These are phyloP conservation scores for Apocrypta bakeri DNA, from an alignment of 1,140 invertebrate genomes.

Conservation along the genomic window DNA sequence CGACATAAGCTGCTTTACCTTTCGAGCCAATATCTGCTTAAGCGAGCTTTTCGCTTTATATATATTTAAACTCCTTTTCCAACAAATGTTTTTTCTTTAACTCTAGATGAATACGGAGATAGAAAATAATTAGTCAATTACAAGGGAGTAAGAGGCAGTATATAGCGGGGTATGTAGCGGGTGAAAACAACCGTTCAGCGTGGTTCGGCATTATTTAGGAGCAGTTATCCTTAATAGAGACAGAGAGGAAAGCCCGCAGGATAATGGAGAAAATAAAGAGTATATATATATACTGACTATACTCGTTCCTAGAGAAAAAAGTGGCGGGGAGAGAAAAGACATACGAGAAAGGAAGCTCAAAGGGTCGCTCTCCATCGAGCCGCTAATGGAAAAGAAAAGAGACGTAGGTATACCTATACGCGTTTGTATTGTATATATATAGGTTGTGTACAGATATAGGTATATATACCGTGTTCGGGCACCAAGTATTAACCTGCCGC, in stretches of 20 bases:
- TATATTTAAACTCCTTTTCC: no score
- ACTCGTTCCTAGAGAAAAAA: not conserved
- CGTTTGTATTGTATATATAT: not conserved
- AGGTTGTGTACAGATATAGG: not conserved
- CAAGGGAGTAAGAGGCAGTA: no score
- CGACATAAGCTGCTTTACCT: not conserved
- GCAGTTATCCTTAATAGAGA: conserved; percentile 36
- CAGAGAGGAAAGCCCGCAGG: conserved; percentile 4
- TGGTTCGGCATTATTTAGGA: conserved; percentile 6
- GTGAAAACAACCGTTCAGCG: no score
- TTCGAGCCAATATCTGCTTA: not conserved
- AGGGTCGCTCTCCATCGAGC: conserved; percentile 22
- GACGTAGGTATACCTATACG: not conserved
- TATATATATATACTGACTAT: no score
- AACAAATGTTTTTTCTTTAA: no score
- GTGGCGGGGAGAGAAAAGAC: conserved; percentile 1
- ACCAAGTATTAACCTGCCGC: conserved; percentile 26
- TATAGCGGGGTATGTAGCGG: no score
- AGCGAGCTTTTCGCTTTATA: not conserved
- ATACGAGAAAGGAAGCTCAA: conserved; percentile 26
- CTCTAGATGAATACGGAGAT: no score
- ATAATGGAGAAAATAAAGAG: conserved; percentile 15
- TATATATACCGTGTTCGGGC: not conserved
- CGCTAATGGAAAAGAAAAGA: conserved; percentile 47
- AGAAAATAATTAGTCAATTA: no score